Evolutionary conservation across 2,113 vertebrate species (phyloP), one percentile per base, ranked within the genome.

Genomic region (Pteronura brasiliensis): DNA sequence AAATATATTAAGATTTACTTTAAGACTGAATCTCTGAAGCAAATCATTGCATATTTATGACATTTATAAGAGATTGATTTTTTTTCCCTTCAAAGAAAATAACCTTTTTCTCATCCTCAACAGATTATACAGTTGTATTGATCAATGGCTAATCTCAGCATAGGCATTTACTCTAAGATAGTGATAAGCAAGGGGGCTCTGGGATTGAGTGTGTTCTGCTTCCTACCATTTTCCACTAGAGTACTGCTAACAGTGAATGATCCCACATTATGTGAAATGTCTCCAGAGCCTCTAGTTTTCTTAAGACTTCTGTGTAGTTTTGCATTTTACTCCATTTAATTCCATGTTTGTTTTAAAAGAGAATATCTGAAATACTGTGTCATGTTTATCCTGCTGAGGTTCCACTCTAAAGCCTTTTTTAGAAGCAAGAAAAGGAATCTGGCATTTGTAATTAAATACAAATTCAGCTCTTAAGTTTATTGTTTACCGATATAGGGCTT

Each of bases 51-150:
- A 65, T 87, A 59, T 11, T 20, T 10, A 76, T 88, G 20, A 63
- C 7, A 27, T 47, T 95, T 69, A 57, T 47, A 71, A 61, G 18
- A 88, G n/a, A 18, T 29, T 69, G 67, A 44, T 27, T 20, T 74
- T 47, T 47, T 59, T 88, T 83, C 52, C 29, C n/a, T 57, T 90
- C 36, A 72, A 65, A 86, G 44, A 74, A 77, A 84, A 88, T 82
- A n/a, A 59, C 1, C 34, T 42, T 85, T 90, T 82, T 39, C n/a
- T 69, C 79, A 3, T 79, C n/a, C 25, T 31, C 12, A 39, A 31
- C 6, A 69, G 10, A 63, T 65, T 49, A 67, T 42, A n/a, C 12
- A 84, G 15, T 31, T 81, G 21, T 88, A 1, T 12, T 81, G 29
- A 76, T 77, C 31, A 84, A 42, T 29, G 6, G 18, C 36, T 88